Base-by-base conservation (phyloP, 2,888 invertebrate species). In the Onchidella celtica region DNA sequence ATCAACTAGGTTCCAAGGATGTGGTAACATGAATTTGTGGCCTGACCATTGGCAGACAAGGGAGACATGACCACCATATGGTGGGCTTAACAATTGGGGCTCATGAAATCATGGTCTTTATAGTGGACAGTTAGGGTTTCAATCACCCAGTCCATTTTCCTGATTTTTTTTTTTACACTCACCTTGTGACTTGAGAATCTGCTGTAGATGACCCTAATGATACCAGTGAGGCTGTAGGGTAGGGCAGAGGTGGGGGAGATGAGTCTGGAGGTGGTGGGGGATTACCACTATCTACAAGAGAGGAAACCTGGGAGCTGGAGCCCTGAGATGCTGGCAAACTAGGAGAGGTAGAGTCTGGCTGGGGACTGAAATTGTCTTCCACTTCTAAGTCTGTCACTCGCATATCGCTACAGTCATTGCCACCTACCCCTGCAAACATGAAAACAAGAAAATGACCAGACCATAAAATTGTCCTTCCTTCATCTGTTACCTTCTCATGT, bases 311-410 rank as follows among this genome's bases (percentile, higher is more conserved):
- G 17, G 76, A 40, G 24, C 24, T n/a, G n/a, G 66, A 65, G 38
- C 61, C 65, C 24, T 61, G 40, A 27, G 68, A 79, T 4, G 75
- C 72, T 6, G 66, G 36, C n/a, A 55, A 65, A 36, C 61, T 73
- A n/a, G 69, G 32, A n/a, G 68, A 79, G 9, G 75, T 75, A 4
- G 79, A 63, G 47, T 84, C 84, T 27, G 79, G 75, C 47, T 74
- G 74, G 14, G 40, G 68, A 27, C 27, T 70, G 55, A 21, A 55
- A 24, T 17, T 72, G 32, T 40, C 66, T 27, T 47, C 66, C 32
- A 21, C 47, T 9, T 59, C 59, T 21, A 68, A 38, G 34, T 75
- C 40, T 75, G 69, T 61, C 24, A 74, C 66, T 32, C 29, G 47
- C 21, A 65, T 32, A 47, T 79, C 79, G 4, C 59, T 47, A 17